phyloP scores from a whole-genome alignment of 2,113 vertebrate species.

The Puma concolor region DNA sequence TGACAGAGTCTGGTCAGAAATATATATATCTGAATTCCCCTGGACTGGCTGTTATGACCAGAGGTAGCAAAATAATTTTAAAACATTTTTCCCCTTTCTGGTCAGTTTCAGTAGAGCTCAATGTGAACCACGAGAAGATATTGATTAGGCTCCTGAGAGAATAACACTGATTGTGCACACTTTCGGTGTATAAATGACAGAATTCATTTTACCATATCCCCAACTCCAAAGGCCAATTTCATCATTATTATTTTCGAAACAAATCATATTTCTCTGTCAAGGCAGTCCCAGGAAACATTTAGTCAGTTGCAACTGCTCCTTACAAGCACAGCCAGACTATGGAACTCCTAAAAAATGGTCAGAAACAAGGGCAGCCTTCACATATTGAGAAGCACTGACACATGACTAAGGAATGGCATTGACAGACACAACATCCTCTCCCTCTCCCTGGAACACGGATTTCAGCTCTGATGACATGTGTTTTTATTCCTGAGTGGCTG shows the following conservation, averaged over 20 bases:
- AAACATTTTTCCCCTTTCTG: conserved; percentile 17
- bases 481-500: background rate
- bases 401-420: background rate
- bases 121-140: conserved; percentile 19
- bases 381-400: background rate
- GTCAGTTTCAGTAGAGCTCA: conserved; percentile 42
- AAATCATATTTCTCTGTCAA: conserved; percentile 51
- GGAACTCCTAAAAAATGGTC: background rate
- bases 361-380: background rate
- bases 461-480: background rate
- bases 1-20: background rate
- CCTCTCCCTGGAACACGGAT: background rate
- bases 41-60: background rate
- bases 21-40: conserved; percentile 3
- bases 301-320: background rate
- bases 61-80: background rate
- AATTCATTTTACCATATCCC: conserved; percentile 37
- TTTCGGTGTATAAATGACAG: conserved; percentile 17
- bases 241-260: conserved; percentile 40
- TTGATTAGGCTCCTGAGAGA: conserved; percentile 58
- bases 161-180: conserved; percentile 37
- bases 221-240: conserved; percentile 45
- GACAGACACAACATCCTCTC: background rate
- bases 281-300: background rate
- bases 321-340: background rate